These are phyloP conservation scores for Actinemys pallida DNA, from an alignment of 2,113 vertebrate species.

Conservation along the genomic window DNA sequence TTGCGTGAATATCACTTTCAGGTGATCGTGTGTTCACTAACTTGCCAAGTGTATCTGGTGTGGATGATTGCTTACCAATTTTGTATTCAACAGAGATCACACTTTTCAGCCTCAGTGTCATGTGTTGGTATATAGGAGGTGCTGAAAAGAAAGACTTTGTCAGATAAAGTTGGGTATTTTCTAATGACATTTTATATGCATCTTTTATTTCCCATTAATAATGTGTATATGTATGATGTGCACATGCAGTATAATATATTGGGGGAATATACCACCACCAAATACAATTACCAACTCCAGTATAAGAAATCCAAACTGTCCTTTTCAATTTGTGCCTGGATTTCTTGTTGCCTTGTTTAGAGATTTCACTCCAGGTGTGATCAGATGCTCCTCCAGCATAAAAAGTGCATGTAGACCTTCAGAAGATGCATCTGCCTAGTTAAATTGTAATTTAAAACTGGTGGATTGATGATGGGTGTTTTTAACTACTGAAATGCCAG, in stretches of 20 bases:
- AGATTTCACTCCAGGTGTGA: background rate
- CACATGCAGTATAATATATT: background rate
- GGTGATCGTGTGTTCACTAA: background rate
- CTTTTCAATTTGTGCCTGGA: background rate
- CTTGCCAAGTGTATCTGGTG: background rate
- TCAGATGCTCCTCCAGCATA: background rate
- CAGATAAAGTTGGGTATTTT: background rate
- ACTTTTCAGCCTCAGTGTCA: background rate
- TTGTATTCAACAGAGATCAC: accelerated
- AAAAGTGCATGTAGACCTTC: background rate
- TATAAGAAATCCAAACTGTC: background rate
- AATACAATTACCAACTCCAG: background rate
- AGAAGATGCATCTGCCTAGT: background rate
- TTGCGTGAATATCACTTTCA: background rate
- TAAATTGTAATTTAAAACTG: background rate
- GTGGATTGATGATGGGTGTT: background rate
- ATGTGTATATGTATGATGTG: background rate
- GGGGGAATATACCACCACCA: background rate
- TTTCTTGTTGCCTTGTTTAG: background rate
- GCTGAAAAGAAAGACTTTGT: background rate
- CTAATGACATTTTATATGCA: background rate
- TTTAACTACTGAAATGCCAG: background rate
- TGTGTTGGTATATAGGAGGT: background rate
- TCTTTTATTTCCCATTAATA: background rate
- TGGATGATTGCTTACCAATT: background rate